Evolutionary conservation across 2,888 invertebrate species (phyloP), one percentile per base, ranked within the genome.

Genomic region (Zootermopsis nevadensis): DNA sequence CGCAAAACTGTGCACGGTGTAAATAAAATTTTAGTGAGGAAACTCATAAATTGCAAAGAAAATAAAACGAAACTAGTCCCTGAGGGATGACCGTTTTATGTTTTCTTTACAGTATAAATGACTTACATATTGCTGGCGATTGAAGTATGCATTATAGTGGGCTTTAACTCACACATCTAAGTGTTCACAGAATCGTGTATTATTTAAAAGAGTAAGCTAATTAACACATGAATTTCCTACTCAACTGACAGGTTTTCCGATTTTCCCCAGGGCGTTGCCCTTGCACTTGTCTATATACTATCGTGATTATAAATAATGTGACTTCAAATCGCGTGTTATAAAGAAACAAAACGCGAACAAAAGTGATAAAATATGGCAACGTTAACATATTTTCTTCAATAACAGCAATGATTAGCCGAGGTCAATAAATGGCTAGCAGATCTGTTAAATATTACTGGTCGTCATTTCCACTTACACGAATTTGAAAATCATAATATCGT

Each of bases 41-140:
- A 33, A 69, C 4, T 33, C 69, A 69, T 69, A 69, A 69, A 69
- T 69, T 3, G 69, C 33, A 33, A 69, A 1, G 69, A 69, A 30
- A 22, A 69, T 69, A 69, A 8, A 31, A 60, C 24, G 60, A 10
- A 60, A 60, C 24, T 60, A 60, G 24, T 60, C 3, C 4, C n/a
- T n/a, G 27, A n/a, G 27, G 8, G 27, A 33, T 33, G 22, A 19
- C 1, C 33, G 4, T 33, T 69, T 69, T 69, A 33, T 22, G 69
- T 33, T 8, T 1, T 69, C 15, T 69, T 33, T 69, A 0, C 2
- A 69, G 33, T 69, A n/a, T n/a, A 69, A 69, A 69, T 69, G 33
- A 69, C 33, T 69, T 69, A 33, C 33, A 69, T 19, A 69, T 69
- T 69, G 69, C 69, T 33, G 33, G 33, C 69, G 69, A 69, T 66